Evolutionary conservation across 2,113 vertebrate species (phyloP).

Genomic region (Corythaeola cristata): DNA sequence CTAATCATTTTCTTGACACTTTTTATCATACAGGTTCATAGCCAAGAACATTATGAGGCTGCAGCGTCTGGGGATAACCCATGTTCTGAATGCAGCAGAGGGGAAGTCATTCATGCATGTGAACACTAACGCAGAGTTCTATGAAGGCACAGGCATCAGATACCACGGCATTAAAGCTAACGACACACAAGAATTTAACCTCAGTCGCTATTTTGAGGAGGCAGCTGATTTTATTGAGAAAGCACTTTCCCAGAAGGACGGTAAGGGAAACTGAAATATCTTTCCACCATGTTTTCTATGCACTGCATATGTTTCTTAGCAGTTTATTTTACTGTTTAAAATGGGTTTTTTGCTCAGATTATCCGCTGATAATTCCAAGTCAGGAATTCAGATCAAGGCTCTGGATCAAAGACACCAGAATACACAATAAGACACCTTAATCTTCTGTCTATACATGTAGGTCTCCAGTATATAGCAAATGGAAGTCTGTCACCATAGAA

Average conservation of each 20-base stretch:
- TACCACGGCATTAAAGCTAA: slow-evolving; percentile 96
- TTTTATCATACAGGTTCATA: slow-evolving; percentile 82
- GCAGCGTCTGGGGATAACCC: slow-evolving; percentile 92
- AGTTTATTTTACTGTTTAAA: background rate
- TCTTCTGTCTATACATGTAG: background rate
- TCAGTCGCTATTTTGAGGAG: slow-evolving; percentile 95
- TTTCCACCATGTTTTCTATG: background rate
- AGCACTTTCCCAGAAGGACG: slow-evolving; percentile 89
- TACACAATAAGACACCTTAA: background rate
- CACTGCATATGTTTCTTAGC: background rate
- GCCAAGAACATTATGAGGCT: slow-evolving; percentile 90
- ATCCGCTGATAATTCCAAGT: background rate
- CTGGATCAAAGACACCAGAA: background rate
- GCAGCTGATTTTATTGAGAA: slow-evolving; percentile 95
- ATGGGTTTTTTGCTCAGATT: background rate
- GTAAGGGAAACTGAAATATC: slow-evolving; percentile 74
- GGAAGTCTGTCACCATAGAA: background rate
- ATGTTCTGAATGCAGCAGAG: slow-evolving; percentile 93
- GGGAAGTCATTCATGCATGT: slow-evolving; percentile 99
- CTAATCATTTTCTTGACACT: background rate
- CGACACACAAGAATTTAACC: slow-evolving; percentile 91
- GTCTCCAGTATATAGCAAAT: background rate
- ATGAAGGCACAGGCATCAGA: slow-evolving; percentile 89
- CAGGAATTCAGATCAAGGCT: background rate
- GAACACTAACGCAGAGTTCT: slow-evolving; percentile 94